Evolutionary conservation across 2,113 vertebrate species (phyloP), one percentile per base, ranked within the genome.

Genomic region (Leptobrachium leishanense): DNA sequence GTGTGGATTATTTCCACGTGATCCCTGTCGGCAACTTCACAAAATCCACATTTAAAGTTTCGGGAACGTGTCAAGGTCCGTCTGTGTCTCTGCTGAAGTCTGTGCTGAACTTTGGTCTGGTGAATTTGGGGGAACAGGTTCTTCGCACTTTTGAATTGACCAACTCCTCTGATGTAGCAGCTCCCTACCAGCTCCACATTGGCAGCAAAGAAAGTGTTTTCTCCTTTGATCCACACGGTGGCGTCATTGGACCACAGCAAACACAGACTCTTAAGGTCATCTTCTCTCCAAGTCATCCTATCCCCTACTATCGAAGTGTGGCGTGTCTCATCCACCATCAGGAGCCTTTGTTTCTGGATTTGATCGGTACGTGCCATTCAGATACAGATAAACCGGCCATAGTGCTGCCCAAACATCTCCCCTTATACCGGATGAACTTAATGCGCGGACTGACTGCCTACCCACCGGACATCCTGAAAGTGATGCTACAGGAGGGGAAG

Each of bases 291-390:
- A 81, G 81, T 12, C 87, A 89, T 5, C 87, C 95, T 15, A 90
- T 95, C 72, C 88, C 83, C 80, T 94, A 93, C 86, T 87, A 95
- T 81, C 94, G 95, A 83, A 90, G 93, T 79, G 90, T 96, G 53
- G 84, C 85, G 6, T 99, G 97, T 84, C 92, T 98, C 43, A 77
- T 98, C 79, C 92, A 98, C 72, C 91, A 98, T 80, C 92, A 92
- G 98, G 91, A 94, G 1, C 95, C 95, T 0, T 12, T 96, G 54
- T 96, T 95, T 82, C 84, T 98, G 84, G 94, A 98, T 81, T 82
- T 99, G 84, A 90, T 97, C 68, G 98, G 97, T 73, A 98, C 95
- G 72, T 98, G 97, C 86, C 95, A 96, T 83, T 95, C 96, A 7
- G 92, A 94, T 74, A 85, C 73, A 72, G 84, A 59, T 59, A 91